Conservation (phyloP, 2,888 invertebrate species). For the Oscheius sp. region DNA sequence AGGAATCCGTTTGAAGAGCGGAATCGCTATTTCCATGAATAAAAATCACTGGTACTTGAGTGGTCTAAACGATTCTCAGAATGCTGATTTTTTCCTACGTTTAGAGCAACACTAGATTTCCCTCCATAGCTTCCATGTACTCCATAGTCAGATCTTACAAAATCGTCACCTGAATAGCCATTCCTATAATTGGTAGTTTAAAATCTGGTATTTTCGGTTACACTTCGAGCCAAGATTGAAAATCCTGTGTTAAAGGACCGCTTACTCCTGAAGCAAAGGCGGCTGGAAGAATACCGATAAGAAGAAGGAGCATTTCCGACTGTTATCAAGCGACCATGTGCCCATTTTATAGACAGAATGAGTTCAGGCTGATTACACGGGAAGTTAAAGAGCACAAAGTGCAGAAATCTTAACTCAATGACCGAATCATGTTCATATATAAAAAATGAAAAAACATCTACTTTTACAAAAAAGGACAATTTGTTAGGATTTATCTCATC, state of each 20-base stretch:
- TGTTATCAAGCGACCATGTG: slow-evolving; percentile 4
- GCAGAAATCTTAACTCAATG: too few relatives aligned
- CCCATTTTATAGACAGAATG: slow-evolving; percentile 23
- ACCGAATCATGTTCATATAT: too few relatives aligned
- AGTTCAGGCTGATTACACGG: too few relatives aligned
- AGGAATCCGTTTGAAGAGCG: slow-evolving; percentile 16
- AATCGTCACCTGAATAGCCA: slow-evolving; percentile 45
- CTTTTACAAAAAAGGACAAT: too few relatives aligned
- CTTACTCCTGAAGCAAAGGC: slow-evolving; percentile 7
- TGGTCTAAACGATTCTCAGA: slow-evolving; percentile 6
- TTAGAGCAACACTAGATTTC: slow-evolving; percentile 26
- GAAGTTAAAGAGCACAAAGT: too few relatives aligned
- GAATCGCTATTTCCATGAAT: slow-evolving; percentile 23
- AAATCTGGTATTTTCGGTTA: slow-evolving; percentile 3
- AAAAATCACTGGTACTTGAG: slow-evolving; percentile 18
- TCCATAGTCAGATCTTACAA: slow-evolving; percentile 43
- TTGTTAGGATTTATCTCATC: too few relatives aligned
- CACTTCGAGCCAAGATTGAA: slow-evolving; percentile 39
- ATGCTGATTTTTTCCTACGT: neutral
- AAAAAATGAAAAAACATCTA: too few relatives aligned
- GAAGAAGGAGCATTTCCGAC: slow-evolving; percentile 5
- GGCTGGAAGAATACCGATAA: neutral
- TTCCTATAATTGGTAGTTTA: slow-evolving; percentile 36
- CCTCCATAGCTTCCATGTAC: slow-evolving; percentile 56
- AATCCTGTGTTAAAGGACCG: slow-evolving; percentile 44